Percentiles rank a stretch among this genome's conserved stretches.
Conservation (phyloP, 2,888 invertebrate species). For the Torymus texanus region DNA sequence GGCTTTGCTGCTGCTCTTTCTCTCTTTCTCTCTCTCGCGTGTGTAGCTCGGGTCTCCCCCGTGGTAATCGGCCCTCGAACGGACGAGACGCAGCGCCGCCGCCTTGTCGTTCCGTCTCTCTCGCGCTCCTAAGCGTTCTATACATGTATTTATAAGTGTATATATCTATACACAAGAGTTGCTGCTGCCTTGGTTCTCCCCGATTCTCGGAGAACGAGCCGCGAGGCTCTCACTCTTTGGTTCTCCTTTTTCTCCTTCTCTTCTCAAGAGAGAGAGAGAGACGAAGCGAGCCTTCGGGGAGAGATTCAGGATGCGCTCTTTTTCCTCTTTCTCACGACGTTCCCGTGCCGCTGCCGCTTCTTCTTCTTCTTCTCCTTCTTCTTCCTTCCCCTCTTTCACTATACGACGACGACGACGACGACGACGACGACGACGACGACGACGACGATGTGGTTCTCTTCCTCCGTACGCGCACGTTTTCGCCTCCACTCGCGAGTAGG, state of each 20-base stretch:
- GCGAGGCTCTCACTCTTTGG: slow-evolving; percentile 7
- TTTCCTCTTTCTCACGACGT: slow-evolving; percentile 50
- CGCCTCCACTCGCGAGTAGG: no score
- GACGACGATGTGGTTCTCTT: no score
- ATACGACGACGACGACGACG: neutral
- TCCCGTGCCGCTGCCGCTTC: slow-evolving; percentile 34
- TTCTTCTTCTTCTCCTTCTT: neutral
- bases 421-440: neutral
- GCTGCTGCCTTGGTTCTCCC: slow-evolving; percentile 34
- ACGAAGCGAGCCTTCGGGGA: slow-evolving; percentile 43
- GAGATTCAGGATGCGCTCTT: slow-evolving; percentile 47
- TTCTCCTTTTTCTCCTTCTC: slow-evolving; percentile 38
- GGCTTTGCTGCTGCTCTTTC: slow-evolving; percentile 7
- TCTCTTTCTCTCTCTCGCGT: neutral
- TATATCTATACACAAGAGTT: neutral
- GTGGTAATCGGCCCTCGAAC: slow-evolving; percentile 10
- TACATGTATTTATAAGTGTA: neutral
- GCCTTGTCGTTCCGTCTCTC: neutral
- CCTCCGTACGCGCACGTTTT: no score
- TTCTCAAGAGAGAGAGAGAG: no score
- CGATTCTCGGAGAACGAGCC: slow-evolving; percentile 44
- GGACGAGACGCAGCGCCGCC: slow-evolving; percentile 50
- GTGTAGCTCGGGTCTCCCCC: slow-evolving; percentile 32
- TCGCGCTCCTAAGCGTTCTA: neutral
- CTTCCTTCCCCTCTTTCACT: neutral